Evolutionary conservation across 2,888 invertebrate species (phyloP).

Genomic region (Lampropteryx suffumata): DNA sequence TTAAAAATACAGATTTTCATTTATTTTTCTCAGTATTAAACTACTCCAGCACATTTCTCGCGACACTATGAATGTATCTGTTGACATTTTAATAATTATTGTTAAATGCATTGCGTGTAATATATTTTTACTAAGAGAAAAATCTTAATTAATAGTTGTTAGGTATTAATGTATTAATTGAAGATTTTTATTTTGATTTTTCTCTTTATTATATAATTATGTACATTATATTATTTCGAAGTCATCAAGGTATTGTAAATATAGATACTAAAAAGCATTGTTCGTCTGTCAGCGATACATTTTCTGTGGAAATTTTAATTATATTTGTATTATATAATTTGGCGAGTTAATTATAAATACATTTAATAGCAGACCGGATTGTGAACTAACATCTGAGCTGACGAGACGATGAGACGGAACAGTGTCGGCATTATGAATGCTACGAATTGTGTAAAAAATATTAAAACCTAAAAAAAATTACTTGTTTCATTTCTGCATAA

Average conservation of each 20-base stretch:
- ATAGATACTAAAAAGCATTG: constrained; percentile 68
- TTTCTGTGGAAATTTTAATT: constrained; percentile 62
- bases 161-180: constrained; percentile 82
- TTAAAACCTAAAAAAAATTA: constrained; percentile 79
- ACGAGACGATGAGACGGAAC: constrained; percentile 61
- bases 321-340: constrained; percentile 78
- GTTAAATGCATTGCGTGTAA: constrained; percentile 78
- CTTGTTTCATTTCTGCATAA: constrained; percentile 63
- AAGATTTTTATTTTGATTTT: constrained; percentile 82
- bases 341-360: constrained; percentile 46
- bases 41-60: constrained; percentile 45
- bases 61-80: constrained; percentile 58
- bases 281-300: constrained; percentile 66
- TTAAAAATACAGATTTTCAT: constrained; percentile 35
- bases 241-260: constrained; percentile 80
- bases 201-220: constrained; percentile 73
- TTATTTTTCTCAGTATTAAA: constrained; percentile 68
- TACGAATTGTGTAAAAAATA: constrained; percentile 84
- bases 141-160: constrained; percentile 80
- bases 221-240: constrained; percentile 80
- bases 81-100: constrained; percentile 65
- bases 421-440: constrained; percentile 84
- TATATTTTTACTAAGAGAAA: constrained; percentile 81
- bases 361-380: constrained; percentile 60
- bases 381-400: constrained; percentile 51